phyloP scores from a whole-genome alignment of 2,888 invertebrate genomes.

The Perizoma flavofasciatum region DNA sequence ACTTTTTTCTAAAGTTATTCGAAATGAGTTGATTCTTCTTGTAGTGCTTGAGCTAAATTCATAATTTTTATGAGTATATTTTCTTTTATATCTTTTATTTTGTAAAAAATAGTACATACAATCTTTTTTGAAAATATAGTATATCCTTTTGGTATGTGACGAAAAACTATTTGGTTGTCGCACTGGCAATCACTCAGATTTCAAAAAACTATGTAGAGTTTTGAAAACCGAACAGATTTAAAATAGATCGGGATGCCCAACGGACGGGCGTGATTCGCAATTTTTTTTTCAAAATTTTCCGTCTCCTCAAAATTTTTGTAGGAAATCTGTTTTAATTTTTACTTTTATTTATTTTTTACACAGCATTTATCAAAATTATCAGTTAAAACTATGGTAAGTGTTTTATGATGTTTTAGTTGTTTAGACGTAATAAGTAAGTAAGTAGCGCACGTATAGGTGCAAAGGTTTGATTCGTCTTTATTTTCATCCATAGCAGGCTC shows the following conservation, averaged over 20 bases:
- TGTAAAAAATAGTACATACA: too few relatives aligned
- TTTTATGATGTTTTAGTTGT: slow-evolving; percentile 25
- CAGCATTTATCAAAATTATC: slow-evolving; percentile 61
- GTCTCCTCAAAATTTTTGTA: slow-evolving; percentile 71
- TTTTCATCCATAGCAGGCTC: too few relatives aligned
- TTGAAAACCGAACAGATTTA: slow-evolving; percentile 64
- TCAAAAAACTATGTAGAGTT: slow-evolving; percentile 39
- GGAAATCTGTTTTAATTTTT: slow-evolving; percentile 55
- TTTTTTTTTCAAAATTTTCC: slow-evolving; percentile 75
- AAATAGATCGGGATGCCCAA: slow-evolving; percentile 66
- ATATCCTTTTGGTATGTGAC: slow-evolving; percentile 25
- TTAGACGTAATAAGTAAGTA: slow-evolving; percentile 3
- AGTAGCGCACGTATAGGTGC: background rate
- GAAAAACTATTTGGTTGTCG: slow-evolving; percentile 24
- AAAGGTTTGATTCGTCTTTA: too few relatives aligned
- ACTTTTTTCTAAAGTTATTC: slow-evolving; percentile 39
- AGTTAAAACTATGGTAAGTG: slow-evolving; percentile 77
- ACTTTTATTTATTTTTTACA: slow-evolving; percentile 58
- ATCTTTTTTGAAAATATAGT: too few relatives aligned
- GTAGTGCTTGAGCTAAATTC: background rate
- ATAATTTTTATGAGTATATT: too few relatives aligned
- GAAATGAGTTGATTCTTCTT: slow-evolving; percentile 24
- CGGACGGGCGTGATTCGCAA: slow-evolving; percentile 67
- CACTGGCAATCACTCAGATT: slow-evolving; percentile 40
- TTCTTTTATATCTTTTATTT: too few relatives aligned